Evolutionary conservation across 2,797 vertebrate species (phyloP).

Genomic region (Coregonus ussuriensis): DNA sequence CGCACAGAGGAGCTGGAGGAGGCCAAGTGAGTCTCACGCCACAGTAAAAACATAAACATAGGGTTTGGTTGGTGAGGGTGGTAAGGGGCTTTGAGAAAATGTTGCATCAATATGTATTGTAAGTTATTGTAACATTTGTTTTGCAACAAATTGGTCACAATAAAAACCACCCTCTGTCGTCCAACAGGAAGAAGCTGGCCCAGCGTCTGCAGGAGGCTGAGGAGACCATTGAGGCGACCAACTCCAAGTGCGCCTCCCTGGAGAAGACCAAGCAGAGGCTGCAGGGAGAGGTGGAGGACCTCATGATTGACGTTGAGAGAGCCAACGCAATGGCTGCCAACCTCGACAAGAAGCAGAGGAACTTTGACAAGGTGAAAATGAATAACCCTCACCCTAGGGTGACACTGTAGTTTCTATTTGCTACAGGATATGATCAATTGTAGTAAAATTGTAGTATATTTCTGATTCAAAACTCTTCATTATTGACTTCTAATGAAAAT

Average conservation of each 20-base stretch:
- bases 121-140: background rate
- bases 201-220: conserved; percentile 76
- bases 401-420: background rate
- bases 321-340: conserved; percentile 68
- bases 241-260: conserved; percentile 75
- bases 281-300: conserved; percentile 76
- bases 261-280: conserved; percentile 78
- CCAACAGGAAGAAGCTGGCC: conserved; percentile 74
- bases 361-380: conserved; percentile 71
- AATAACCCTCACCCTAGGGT: no score
- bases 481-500: background rate
- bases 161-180: background rate
- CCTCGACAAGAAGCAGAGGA: conserved; percentile 77
- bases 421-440: background rate
- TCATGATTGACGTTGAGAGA: conserved; percentile 76
- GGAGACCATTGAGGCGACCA: conserved; percentile 71
- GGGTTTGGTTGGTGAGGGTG: no score
- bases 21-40: background rate
- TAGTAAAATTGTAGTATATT: background rate
- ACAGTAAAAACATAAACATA: background rate
- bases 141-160: background rate
- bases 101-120: background rate
- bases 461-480: background rate
- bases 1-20: background rate
- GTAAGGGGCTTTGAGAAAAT: no score